A percentile compares a stretch with the other conserved stretches of the same genome.
Evolutionary conservation across 2,888 invertebrate species (phyloP).

Genomic region (Andrena hattorfiana): DNA sequence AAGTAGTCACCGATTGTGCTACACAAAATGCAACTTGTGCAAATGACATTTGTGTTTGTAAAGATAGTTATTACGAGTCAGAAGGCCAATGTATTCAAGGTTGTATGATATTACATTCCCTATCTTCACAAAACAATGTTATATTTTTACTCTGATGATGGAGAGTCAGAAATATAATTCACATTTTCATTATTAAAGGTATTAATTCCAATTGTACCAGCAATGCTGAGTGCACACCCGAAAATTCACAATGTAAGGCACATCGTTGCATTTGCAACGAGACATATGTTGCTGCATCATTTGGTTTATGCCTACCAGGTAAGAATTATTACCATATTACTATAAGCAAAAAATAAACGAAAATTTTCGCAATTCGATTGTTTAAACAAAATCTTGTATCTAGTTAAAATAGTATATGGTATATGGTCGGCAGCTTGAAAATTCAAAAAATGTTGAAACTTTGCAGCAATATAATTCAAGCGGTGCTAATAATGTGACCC

Average conservation of each 20-base stretch:
- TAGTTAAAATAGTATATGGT: too few species aligned
- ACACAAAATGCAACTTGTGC: conserved; percentile 54
- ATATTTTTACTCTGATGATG: neutral
- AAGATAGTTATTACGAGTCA: conserved; percentile 52
- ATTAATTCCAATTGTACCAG: conserved; percentile 63
- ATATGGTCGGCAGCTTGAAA: too few species aligned
- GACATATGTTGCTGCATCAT: conserved; percentile 43
- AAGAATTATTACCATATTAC: conserved; percentile 16
- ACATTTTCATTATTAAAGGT: conserved; percentile 56
- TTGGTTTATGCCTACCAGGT: conserved; percentile 67
- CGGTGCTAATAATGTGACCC: too few species aligned
- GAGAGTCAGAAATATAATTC: neutral
- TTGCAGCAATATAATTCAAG: too few species aligned
- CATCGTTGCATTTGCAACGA: conserved; percentile 63
- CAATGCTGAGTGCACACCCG: conserved; percentile 50
- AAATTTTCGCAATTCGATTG: neutral
- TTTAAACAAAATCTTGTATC: neutral
- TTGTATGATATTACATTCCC: conserved; percentile 14
- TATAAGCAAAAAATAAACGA: neutral
- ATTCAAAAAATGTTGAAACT: too few species aligned
- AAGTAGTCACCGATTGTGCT: conserved; percentile 62
- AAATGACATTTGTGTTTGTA: conserved; percentile 61
- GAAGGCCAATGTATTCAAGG: conserved; percentile 67
- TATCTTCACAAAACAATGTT: neutral
- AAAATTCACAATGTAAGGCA: conserved; percentile 62